Percentiles rank a stretch among this genome's conserved stretches.
Evolutionary conservation across 37 sponge, comb jelly and placozoan species (phyloP).

Genomic region (Corticium candelabrum): DNA sequence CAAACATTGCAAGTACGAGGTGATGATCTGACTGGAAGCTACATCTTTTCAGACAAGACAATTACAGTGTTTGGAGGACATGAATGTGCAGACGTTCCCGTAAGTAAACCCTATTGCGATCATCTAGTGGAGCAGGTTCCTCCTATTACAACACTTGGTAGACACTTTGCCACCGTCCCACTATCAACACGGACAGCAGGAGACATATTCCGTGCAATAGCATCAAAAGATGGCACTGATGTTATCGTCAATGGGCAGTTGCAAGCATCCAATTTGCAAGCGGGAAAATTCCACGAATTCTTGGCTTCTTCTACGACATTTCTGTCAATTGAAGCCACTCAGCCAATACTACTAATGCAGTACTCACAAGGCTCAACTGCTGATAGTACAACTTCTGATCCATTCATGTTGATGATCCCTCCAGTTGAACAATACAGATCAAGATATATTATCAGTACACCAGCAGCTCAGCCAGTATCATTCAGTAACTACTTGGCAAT

Average conservation of each 20-base stretch:
- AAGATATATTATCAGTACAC: conserved; percentile 26
- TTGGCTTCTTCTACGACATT: neutral
- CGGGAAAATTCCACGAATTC: neutral
- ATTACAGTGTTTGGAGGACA: neutral
- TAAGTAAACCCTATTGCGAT: neutral
- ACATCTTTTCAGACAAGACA: neutral
- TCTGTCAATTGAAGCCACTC: conserved; percentile 11
- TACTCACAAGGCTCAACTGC: conserved; percentile 18
- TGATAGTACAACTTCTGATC: conserved; percentile 27
- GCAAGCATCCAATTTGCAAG: neutral
- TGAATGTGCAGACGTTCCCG: neutral
- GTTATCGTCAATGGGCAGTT: conserved; percentile 9
- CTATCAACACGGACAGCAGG: neutral
- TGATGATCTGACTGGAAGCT: neutral
- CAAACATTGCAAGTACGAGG: neutral
- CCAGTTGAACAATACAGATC: conserved; percentile 54
- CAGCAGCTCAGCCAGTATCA: neutral
- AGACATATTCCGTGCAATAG: conserved; percentile 16
- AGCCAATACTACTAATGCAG: conserved; percentile 28
- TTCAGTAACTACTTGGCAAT: conserved; percentile 25
- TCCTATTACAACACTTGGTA: neutral
- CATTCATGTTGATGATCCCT: conserved; percentile 46
- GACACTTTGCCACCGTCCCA: neutral
- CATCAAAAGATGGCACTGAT: conserved; percentile 29
- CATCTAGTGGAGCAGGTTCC: neutral